Evolutionary conservation across 2,797 vertebrate species (phyloP).

Genomic region (Myotis vivesi): DNA sequence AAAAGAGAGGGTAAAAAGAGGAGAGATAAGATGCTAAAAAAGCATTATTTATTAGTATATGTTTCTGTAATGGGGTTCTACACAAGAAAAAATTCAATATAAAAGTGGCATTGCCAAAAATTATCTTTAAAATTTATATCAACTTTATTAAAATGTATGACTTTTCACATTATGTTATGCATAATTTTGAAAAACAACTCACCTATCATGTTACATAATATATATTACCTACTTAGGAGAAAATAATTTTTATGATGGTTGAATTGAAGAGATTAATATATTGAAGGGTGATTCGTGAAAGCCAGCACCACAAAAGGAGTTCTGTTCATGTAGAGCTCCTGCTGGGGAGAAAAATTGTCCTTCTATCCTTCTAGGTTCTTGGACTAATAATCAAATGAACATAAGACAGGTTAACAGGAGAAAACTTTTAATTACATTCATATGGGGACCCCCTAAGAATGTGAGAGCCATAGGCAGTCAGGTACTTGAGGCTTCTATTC

Average conservation of each 20-base stretch:
- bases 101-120: background rate
- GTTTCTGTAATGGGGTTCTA: background rate
- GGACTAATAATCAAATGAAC: background rate
- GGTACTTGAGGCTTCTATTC: background rate
- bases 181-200: background rate
- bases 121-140: background rate
- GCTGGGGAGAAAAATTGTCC: background rate
- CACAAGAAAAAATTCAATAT: background rate
- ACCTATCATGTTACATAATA: background rate
- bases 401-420: background rate
- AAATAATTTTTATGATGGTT: background rate
- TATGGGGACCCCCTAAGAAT: background rate
- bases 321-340: background rate
- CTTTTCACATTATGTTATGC: background rate
- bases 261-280: background rate
- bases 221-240: background rate
- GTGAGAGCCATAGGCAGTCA: background rate
- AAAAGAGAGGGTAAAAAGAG: background rate
- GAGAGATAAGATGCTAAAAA: background rate
- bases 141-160: background rate
- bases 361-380: background rate
- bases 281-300: background rate
- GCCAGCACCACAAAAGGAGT: background rate
- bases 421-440: background rate
- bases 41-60: background rate